Conservation (phyloP, 2,113 vertebrate genomes). For the Copsychus sechellarum region DNA sequence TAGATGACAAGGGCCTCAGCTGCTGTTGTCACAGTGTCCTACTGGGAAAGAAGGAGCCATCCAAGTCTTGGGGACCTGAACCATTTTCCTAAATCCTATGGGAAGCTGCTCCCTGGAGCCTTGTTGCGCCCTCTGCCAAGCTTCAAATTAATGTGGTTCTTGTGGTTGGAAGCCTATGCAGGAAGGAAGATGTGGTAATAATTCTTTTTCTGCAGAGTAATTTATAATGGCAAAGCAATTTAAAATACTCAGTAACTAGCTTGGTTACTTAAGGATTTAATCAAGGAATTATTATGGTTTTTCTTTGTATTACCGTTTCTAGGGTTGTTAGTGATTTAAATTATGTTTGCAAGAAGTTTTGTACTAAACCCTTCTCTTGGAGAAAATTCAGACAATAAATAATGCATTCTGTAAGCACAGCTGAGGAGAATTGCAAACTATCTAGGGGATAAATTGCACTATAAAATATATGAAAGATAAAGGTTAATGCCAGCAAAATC, state of each 20-base stretch:
- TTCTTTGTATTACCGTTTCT: conserved; percentile 12
- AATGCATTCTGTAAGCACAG: conserved; percentile 24
- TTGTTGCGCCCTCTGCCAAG: conserved; percentile 25
- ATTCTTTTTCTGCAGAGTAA: conserved; percentile 43
- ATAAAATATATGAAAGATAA: conserved; percentile 43
- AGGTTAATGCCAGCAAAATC: conserved; percentile 49
- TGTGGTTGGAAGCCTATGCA: conserved; percentile 49
- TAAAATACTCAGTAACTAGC: conserved; percentile 23
- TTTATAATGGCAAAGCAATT: conserved; percentile 50
- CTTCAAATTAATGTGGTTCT: conserved; percentile 58
- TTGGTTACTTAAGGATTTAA: conserved; percentile 56
- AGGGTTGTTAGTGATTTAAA: conserved; percentile 6
- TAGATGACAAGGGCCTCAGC: background rate
- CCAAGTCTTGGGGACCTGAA: background rate
- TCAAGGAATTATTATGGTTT: conserved; percentile 42
- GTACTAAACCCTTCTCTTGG: conserved; percentile 16
- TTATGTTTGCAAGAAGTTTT: conserved; percentile 22
- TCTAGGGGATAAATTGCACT: conserved; percentile 48
- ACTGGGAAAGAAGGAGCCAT: background rate
- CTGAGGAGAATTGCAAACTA: conserved; percentile 25
- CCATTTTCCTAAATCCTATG: background rate
- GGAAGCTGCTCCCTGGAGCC: conserved; percentile 19
- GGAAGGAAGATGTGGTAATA: conserved; percentile 51
- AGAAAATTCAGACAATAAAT: conserved; percentile 36
- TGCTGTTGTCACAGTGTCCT: background rate